Percentiles rank a stretch among this genome's conserved stretches.
phyloP scores from a whole-genome alignment of 2,888 invertebrate species.

The Hyalella azteca region DNA sequence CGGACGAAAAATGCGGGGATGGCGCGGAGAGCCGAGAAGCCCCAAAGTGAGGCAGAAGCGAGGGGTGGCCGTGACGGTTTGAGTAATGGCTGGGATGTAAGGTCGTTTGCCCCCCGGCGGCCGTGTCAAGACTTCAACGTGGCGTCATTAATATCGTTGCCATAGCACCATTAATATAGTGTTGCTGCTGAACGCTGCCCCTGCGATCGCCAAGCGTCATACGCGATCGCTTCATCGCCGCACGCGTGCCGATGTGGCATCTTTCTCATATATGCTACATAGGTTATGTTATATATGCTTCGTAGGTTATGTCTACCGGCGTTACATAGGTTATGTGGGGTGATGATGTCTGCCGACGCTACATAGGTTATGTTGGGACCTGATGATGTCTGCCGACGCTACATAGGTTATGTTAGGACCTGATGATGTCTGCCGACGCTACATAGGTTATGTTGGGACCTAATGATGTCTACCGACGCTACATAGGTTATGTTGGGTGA shows the following conservation, averaged over 20 bases:
- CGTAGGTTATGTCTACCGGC: neutral
- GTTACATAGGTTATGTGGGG: neutral
- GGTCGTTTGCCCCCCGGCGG: slow-evolving; percentile 44
- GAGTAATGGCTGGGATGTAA: slow-evolving; percentile 39
- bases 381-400: too few relatives aligned
- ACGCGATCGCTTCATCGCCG: neutral
- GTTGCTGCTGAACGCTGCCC: slow-evolving; percentile 16
- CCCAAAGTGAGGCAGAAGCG: slow-evolving; percentile 3
- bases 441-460: too few relatives aligned
- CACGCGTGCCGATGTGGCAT: too few relatives aligned
- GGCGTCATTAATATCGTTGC: slow-evolving; percentile 42
- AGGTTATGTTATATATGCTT: too few relatives aligned
- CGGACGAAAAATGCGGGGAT: neutral
- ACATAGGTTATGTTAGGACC: too few relatives aligned
- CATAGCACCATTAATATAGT: slow-evolving; percentile 38
- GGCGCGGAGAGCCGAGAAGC: neutral
- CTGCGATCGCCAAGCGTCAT: neutral
- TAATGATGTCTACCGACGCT: too few relatives aligned
- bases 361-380: too few relatives aligned
- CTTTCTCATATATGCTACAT: too few relatives aligned
- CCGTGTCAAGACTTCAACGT: slow-evolving; percentile 39
- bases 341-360: too few relatives aligned
- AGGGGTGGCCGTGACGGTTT: slow-evolving; percentile 33
- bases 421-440: too few relatives aligned
- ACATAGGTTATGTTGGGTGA: too few relatives aligned